Percentiles rank a stretch among this genome's conserved stretches.
These are phyloP conservation scores for Nestor notabilis DNA, from an alignment of 2,113 vertebrate species.

Conservation along the genomic window DNA sequence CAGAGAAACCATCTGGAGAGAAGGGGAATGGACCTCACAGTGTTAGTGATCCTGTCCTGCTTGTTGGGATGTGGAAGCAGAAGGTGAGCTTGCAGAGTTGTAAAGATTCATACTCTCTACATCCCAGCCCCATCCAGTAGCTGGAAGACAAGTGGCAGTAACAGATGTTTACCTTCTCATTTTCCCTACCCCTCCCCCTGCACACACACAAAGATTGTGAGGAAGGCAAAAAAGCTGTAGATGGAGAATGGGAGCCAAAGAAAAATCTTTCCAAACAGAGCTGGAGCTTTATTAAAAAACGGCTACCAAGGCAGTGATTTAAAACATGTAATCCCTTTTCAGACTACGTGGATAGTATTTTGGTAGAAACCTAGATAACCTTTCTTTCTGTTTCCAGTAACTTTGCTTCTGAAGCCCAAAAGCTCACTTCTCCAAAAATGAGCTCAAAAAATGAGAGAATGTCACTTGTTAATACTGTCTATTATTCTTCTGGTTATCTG, in stretches of 20 bases:
- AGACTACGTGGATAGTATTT: background rate
- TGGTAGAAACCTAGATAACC: background rate
- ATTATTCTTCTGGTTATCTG: background rate
- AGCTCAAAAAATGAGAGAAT: background rate
- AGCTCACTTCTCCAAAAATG: background rate
- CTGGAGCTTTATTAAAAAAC: background rate
- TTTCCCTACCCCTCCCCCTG: background rate
- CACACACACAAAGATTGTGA: background rate
- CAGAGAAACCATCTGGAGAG: background rate
- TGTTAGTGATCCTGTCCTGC: background rate
- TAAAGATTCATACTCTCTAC: background rate
- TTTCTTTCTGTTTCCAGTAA: background rate
- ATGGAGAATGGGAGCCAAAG: background rate
- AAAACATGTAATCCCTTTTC: constrained; percentile 7
- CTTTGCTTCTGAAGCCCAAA: background rate
- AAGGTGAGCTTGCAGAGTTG: background rate
- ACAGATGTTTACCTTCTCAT: background rate
- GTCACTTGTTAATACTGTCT: background rate
- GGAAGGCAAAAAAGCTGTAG: background rate
- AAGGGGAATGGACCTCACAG: background rate
- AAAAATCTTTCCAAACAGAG: background rate
- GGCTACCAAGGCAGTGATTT: background rate
- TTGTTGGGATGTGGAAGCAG: background rate
- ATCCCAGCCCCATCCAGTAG: background rate
- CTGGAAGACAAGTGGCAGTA: background rate